Base-by-base conservation (phyloP, 2,888 invertebrate species). In the Polyommatus icarus region DNA sequence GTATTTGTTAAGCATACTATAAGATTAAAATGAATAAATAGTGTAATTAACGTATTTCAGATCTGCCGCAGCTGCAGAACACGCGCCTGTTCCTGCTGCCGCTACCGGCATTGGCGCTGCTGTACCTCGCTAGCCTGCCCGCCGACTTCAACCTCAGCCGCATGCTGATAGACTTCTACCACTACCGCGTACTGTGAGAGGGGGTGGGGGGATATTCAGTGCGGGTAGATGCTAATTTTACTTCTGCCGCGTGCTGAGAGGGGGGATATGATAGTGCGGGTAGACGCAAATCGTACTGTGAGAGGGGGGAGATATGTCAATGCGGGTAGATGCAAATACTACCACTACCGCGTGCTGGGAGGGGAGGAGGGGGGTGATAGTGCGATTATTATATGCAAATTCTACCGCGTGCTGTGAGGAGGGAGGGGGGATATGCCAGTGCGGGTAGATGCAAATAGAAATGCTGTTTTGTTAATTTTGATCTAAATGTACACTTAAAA, bases 61-160 rank as follows among this genome's bases (percentile, higher is more conserved):
- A 98, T 89, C 95, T 99, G 80, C 97, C 98, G 61, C 97, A 97
- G 88, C 93, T 99, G 76, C 97, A 97, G 83, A 97, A 97, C 86
- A 98, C 98, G 1, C 95, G 98, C 82, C 92, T 97, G 77, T 96
- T 99, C 86, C 95, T 99, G 77, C 96, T 97, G 82, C 97, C 98
- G 2, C 91, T 99, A 80, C 97, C 98, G 1, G 91, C 97, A 71
- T 93, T 98, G 77, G 92, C 97, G 82, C 85, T 99, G 18, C 88
- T 97, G 76, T 99, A 97, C 91, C 89, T 99, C 76, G 93, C 97
- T 32, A 97, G 97, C 0, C 89, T 99, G 78, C 94, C 96, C 12
- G 95, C 96, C 78, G 96, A 97, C 77, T 97, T 97, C 95, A 99
- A 99, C 93, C 95, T 99, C 77, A 98, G 97, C 83, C 95, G 95